A percentile compares a stretch with the other conserved stretches of the same genome.
Conservation (phyloP, 1,140 invertebrate species). For the Drosophila baimaii region DNA sequence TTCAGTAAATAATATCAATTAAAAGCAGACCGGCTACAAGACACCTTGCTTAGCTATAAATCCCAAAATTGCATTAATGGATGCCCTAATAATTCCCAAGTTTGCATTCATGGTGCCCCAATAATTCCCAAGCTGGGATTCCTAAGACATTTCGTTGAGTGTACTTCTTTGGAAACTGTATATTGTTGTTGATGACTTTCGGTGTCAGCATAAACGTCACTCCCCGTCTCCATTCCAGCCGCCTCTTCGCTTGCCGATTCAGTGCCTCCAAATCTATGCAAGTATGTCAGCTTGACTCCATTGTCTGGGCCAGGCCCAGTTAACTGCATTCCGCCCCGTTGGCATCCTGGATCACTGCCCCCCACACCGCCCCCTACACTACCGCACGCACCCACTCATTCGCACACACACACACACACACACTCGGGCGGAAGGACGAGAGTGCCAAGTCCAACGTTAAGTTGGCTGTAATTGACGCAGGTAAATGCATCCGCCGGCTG, state of each 20-base stretch:
- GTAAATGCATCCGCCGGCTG: slow-evolving; percentile 28
- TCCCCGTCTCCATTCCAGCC: slow-evolving; percentile 15
- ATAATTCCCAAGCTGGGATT: no score
- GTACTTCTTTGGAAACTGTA: slow-evolving; percentile 15
- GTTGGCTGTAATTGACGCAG: slow-evolving; percentile 45
- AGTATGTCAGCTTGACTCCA: slow-evolving; percentile 61
- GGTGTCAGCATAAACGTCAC: slow-evolving; percentile 77
- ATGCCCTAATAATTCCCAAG: neutral
- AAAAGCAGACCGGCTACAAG: no score
- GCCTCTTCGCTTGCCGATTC: slow-evolving; percentile 11
- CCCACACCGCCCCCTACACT: neutral
- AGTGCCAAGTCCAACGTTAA: slow-evolving; percentile 53
- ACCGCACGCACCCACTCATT: neutral
- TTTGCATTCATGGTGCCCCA: neutral
- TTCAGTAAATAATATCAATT: no score
- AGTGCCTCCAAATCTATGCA: slow-evolving; percentile 45
- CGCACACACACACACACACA: slow-evolving; percentile 3
- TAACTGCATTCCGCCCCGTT: slow-evolving; percentile 27
- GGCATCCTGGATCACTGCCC: slow-evolving; percentile 1
- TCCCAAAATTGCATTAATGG: neutral
- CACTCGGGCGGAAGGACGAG: slow-evolving; percentile 7
- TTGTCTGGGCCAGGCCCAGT: slow-evolving; percentile 54
- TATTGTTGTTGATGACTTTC: slow-evolving; percentile 69
- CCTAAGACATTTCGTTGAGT: slow-evolving; percentile 14
- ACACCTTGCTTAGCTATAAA: no score